Base-by-base conservation (phyloP, 2,888 invertebrate genomes). In the Lasioglossum marginatum region DNA sequence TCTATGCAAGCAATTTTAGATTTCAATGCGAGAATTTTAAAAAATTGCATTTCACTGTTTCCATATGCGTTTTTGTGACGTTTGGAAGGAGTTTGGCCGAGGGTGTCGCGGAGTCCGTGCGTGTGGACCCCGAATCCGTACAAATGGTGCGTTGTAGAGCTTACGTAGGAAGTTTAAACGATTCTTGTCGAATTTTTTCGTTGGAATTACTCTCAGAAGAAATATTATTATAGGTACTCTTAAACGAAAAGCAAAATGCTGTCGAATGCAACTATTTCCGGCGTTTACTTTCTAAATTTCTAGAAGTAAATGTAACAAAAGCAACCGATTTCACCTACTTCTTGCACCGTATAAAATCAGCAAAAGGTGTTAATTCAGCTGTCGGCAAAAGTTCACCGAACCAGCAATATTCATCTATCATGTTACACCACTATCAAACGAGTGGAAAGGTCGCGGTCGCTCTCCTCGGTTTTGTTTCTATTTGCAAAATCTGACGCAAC, bases 401-500 rank as follows among this genome's bases (percentile, higher is more conserved):
- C n/a, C n/a, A 8, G 48, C 10, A 52, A 52, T 19, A n/a, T 27
- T 75, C 40, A 16, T 75, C n/a, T n/a, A 74, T 34, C 60, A 40
- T n/a, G n/a, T n/a, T 48, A 37, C 66, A 52, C 52, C 52, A 52
- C 23, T 23, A 52, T 27, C 27, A 60, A 27, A 68, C n/a, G 52
- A 27, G 52, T 37, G 6, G 40, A 70, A 27, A 77, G 77, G 77
- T 70, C 77, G 77, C 12, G 68, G 66, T 68, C 68, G 37, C 8
- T 52, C 14, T 19, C 5, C 43, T 14, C 76, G 43, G 57, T 83
- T 60, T 60, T 79, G 45, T 68, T 70, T 23, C 52, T 83, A 76
- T 87, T 79, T 60, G 66, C 74, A 82, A 79, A 77, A 77, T 57
- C 74, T 87, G 79, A 83, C 66, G 86, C 66, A 82, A 82, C 14